Evolutionary conservation across 2,113 vertebrate species (phyloP).

Genomic region (Coptodon bakossiorum): DNA sequence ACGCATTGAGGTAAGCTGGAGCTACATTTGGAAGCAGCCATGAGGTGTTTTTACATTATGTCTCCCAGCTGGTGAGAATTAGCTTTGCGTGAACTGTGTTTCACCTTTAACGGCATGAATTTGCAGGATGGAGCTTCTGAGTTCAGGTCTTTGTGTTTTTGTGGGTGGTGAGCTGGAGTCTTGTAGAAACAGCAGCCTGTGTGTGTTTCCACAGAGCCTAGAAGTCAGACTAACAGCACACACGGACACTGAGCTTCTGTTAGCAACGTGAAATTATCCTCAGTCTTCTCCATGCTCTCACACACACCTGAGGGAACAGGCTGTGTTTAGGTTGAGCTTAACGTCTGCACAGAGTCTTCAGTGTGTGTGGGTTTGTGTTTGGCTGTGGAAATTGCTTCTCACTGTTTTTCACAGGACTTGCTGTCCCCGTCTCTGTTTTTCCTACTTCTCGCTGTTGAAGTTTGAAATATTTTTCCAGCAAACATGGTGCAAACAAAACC

Average conservation of each 20-base stretch:
- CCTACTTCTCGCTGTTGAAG: neutral
- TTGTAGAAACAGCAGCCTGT: neutral
- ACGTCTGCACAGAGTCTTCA: constrained; percentile 3
- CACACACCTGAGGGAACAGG: constrained; percentile 21
- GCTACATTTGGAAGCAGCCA: neutral
- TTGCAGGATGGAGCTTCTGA: neutral
- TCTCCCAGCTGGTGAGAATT: neutral
- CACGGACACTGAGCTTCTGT: constrained; percentile 27
- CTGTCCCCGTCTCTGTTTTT: neutral
- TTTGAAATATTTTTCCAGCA: neutral
- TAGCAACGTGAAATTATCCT: neutral
- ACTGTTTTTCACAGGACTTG: constrained; percentile 9
- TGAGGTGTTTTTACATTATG: neutral
- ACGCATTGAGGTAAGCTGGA: neutral
- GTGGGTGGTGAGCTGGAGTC: neutral
- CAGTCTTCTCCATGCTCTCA: neutral
- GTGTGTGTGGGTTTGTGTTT: neutral
- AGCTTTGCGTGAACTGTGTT: neutral
- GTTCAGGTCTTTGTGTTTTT: neutral
- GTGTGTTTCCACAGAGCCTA: constrained; percentile 16
- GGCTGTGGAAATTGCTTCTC: neutral
- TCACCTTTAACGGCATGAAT: neutral
- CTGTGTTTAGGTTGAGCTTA: constrained; percentile 4
- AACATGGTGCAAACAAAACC: neutral
- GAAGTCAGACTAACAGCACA: neutral